These are phyloP conservation scores for Grantiella picta DNA, from an alignment of 2,113 vertebrate species.

Conservation along the genomic window DNA sequence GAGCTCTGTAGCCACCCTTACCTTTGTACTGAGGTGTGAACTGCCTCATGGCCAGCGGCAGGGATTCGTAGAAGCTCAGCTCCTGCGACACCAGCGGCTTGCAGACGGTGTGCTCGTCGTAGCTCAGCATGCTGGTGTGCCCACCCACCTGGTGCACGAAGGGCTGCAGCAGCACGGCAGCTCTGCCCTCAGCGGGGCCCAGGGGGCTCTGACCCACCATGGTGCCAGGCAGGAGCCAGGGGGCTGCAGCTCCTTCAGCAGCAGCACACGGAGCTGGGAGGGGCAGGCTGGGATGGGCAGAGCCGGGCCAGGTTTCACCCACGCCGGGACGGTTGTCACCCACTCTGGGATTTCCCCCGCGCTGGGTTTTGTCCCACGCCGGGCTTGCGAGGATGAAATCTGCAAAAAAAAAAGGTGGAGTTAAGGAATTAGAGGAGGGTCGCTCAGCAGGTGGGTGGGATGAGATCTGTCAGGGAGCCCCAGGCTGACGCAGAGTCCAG, in stretches of 20 bases:
- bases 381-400: accelerated
- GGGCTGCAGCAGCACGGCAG: constrained; percentile 66
- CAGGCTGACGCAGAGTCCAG: neutral
- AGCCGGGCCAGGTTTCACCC: accelerated
- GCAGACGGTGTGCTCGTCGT: constrained; percentile 73
- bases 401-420: neutral
- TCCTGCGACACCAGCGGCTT: constrained; percentile 75
- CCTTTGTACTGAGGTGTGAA: constrained; percentile 81
- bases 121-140: constrained; percentile 75
- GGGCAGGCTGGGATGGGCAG: accelerated
- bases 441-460: accelerated
- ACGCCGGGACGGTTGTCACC: accelerated
- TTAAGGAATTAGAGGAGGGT: neutral
- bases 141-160: constrained; percentile 80
- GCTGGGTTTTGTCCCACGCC: neutral
- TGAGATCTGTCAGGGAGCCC: neutral
- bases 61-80: constrained; percentile 74
- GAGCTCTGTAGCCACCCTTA: neutral
- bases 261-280: neutral
- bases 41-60: constrained; percentile 72
- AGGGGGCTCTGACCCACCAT: constrained; percentile 71
- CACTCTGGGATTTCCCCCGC: accelerated
- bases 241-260: accelerated
- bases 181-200: neutral
- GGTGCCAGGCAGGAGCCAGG: neutral